These are phyloP conservation scores for Ibidorhyncha struthersii DNA, from an alignment of 2,113 vertebrate genomes.

Conservation along the genomic window DNA sequence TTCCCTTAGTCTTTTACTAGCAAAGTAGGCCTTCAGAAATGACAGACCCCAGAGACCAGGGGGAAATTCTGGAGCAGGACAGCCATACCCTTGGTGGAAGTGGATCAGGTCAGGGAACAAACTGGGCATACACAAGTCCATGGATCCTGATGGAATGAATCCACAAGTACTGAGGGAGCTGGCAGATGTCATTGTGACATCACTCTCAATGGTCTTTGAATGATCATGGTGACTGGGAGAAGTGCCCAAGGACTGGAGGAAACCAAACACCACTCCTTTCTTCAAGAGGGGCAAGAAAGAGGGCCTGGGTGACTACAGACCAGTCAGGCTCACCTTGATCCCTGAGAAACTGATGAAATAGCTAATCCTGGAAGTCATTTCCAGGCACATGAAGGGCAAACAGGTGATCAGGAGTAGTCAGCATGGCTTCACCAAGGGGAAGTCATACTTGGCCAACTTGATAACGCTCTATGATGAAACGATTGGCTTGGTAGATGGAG, in stretches of 20 bases:
- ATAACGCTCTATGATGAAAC: neutral
- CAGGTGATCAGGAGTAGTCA: neutral
- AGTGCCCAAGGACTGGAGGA: neutral
- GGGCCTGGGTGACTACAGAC: neutral
- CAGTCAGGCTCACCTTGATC: neutral
- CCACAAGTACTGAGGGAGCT: neutral
- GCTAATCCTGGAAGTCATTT: neutral
- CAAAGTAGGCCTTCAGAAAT: neutral
- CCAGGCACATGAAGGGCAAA: neutral
- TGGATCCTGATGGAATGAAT: neutral
- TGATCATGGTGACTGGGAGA: neutral
- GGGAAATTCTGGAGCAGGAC: neutral
- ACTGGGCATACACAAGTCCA: neutral
- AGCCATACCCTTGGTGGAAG: neutral
- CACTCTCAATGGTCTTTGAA: neutral
- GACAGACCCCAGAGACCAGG: neutral
- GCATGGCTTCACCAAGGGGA: neutral
- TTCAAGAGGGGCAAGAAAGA: neutral
- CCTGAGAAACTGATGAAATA: neutral
- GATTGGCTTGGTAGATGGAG: neutral
- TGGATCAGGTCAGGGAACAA: neutral
- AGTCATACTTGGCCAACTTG: neutral
- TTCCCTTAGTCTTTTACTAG: neutral
- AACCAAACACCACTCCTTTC: neutral
- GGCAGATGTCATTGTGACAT: neutral